These are phyloP conservation scores for Montipora foliosa DNA, from an alignment of 64 coral and sea anemone species.

Conservation along the genomic window DNA sequence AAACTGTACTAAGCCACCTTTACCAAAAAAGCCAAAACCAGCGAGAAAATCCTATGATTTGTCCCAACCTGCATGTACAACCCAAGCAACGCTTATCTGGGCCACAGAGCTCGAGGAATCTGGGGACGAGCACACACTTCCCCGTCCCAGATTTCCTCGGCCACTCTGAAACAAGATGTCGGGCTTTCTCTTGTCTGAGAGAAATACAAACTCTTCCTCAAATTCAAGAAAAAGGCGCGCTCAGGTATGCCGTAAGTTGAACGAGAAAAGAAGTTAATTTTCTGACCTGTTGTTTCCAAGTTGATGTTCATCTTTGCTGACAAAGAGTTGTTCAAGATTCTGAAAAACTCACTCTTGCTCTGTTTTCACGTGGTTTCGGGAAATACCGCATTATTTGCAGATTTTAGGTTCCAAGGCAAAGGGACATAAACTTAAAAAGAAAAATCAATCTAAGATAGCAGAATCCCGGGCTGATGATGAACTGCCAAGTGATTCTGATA, in stretches of 20 bases:
- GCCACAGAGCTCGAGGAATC: too few relatives aligned
- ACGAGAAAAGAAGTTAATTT: neutral
- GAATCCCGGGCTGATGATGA: conserved; percentile 57
- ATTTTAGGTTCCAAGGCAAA: conserved; percentile 9
- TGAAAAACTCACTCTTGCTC: too few relatives aligned
- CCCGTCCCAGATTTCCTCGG: neutral
- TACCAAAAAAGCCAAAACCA: too few relatives aligned
- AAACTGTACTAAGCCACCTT: too few relatives aligned
- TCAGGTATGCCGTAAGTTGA: conserved; percentile 8
- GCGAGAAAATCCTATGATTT: too few relatives aligned
- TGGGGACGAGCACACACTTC: too few relatives aligned
- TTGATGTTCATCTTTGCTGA: neutral
- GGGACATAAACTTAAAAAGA: neutral
- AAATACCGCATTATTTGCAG: neutral
- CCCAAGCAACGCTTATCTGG: too few relatives aligned
- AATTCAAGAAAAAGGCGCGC: conserved; percentile 37
- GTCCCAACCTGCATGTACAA: too few relatives aligned
- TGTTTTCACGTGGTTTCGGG: neutral
- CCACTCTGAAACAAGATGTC: conserved; percentile 48
- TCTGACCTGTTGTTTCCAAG: neutral
- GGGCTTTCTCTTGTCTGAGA: conserved; percentile 60
- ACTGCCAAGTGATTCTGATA: conserved; percentile 78
- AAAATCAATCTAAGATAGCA: conserved; percentile 12
- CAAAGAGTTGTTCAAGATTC: neutral
- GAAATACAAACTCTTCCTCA: neutral